These are phyloP conservation scores for Salvator merianae DNA, from an alignment of 2,113 vertebrate genomes.

Conservation along the genomic window DNA sequence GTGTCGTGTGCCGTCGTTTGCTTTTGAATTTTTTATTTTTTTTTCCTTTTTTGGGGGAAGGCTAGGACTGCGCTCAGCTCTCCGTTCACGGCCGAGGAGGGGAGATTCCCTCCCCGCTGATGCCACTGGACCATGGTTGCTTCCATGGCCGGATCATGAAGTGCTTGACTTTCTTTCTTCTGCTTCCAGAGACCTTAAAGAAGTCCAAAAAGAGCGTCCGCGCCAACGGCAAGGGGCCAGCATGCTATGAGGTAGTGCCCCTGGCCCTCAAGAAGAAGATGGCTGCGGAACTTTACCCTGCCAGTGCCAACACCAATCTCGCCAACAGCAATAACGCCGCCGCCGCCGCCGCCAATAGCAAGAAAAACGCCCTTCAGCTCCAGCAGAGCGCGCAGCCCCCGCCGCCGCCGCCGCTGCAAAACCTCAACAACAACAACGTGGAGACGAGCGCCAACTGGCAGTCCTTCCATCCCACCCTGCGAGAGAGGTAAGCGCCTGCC, in stretches of 20 bases:
- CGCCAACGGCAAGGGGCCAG: constrained; percentile 76
- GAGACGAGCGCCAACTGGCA: constrained; percentile 86
- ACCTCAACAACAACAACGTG: constrained; percentile 92
- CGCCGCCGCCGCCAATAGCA: constrained; percentile 76
- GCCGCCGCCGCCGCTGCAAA: constrained; percentile 80
- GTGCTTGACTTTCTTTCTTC: constrained; percentile 89
- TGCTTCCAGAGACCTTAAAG: constrained; percentile 91
- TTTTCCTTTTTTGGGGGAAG: background rate
- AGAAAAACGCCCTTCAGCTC: constrained; percentile 75
- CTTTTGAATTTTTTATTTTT: no score
- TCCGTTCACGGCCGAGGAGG: constrained; percentile 34
- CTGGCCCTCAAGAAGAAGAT: constrained; percentile 87
- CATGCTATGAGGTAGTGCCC: constrained; percentile 83
- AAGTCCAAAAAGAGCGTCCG: constrained; percentile 84
- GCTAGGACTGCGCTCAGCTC: constrained; percentile 40
- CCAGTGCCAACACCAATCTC: constrained; percentile 76
- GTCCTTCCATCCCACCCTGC: constrained; percentile 88
- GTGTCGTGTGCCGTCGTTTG: no score
- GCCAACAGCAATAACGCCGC: constrained; percentile 77
- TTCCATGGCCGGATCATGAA: constrained; percentile 93
- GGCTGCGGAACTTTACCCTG: constrained; percentile 91
- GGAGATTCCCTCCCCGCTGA: constrained; percentile 63
- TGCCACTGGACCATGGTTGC: constrained; percentile 87
- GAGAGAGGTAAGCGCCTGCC: constrained; percentile 84
- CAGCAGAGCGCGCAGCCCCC: constrained; percentile 74